Percentiles rank a stretch among this genome's conserved stretches.
Conservation (phyloP, 1,140 invertebrate species). For the Anastatus disparis region DNA sequence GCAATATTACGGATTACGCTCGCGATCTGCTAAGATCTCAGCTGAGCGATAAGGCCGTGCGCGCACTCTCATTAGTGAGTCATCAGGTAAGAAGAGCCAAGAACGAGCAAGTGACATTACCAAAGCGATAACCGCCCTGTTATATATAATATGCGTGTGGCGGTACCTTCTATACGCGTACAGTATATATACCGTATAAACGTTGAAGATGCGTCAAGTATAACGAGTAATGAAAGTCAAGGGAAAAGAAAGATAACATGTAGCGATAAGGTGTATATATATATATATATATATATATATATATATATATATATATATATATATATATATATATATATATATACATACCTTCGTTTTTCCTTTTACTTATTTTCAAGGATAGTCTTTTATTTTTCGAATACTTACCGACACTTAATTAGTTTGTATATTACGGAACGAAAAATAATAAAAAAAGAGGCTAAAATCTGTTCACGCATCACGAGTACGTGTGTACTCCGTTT, state of each 20-base stretch:
- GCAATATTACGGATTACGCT: too few relatives aligned
- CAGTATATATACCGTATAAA: too few relatives aligned
- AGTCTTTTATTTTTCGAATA: not conserved
- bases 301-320: too few relatives aligned
- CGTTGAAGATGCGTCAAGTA: constrained; percentile 16
- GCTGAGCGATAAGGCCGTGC: constrained; percentile 43
- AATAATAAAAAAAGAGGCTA: not conserved
- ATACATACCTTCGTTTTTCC: too few relatives aligned
- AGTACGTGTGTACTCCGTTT: not conserved
- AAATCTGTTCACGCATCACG: not conserved
- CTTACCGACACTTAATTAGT: constrained; percentile 14
- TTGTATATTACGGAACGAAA: constrained; percentile 17
- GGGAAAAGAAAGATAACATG: constrained; percentile 24
- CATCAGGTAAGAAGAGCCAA: constrained; percentile 45
- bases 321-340: too few relatives aligned
- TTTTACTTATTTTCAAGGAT: too few relatives aligned
- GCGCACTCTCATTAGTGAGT: constrained; percentile 53
- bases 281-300: too few relatives aligned
- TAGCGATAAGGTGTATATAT: constrained; percentile 9
- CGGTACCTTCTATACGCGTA: constrained; percentile 23
- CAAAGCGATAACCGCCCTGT: constrained; percentile 19
- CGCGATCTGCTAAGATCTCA: constrained; percentile 22
- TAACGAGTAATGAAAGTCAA: constrained; percentile 38
- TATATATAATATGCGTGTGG: too few relatives aligned
- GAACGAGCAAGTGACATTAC: constrained; percentile 41